These are phyloP conservation scores for Octodonta nipae DNA, from an alignment of 2,888 invertebrate genomes.

Conservation along the genomic window DNA sequence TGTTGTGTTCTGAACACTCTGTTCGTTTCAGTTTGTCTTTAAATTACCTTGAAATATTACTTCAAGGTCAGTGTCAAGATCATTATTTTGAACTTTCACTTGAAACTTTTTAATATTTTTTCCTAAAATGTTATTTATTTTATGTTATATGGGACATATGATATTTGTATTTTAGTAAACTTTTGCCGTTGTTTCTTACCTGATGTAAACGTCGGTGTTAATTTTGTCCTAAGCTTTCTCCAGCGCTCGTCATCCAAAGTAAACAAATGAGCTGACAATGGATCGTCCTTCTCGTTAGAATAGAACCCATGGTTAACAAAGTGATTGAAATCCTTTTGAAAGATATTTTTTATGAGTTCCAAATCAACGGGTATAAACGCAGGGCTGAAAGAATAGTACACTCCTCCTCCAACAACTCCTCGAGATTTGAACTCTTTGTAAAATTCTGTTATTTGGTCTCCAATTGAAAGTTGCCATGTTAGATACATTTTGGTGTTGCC, in stretches of 20 bases:
- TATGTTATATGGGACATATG: too few relatives aligned
- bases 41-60: too few relatives aligned
- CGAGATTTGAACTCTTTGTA: slow-evolving; percentile 13
- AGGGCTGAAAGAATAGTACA: slow-evolving; percentile 18
- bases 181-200: too few relatives aligned
- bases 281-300: slow-evolving; percentile 43
- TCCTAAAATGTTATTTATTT: too few relatives aligned
- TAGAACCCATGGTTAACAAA: slow-evolving; percentile 40
- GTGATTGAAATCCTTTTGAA: slow-evolving; percentile 27
- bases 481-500: too few relatives aligned
- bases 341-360: slow-evolving; percentile 24
- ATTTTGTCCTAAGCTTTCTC: slow-evolving; percentile 36
- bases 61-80: too few relatives aligned
- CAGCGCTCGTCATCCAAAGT: slow-evolving; percentile 42
- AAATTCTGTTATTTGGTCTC: slow-evolving; percentile 7
- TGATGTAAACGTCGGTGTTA: slow-evolving; percentile 12
- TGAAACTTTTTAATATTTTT: too few relatives aligned
- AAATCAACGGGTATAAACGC: slow-evolving; percentile 24
- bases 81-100: too few relatives aligned
- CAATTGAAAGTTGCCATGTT: too few relatives aligned
- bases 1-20: too few relatives aligned
- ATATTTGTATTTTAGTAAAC: too few relatives aligned
- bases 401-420: slow-evolving; percentile 16
- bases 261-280: slow-evolving; percentile 44
- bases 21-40: too few relatives aligned